Base-by-base conservation (phyloP, 2,797 vertebrate genomes). In the Apogon hyalosoma region DNA sequence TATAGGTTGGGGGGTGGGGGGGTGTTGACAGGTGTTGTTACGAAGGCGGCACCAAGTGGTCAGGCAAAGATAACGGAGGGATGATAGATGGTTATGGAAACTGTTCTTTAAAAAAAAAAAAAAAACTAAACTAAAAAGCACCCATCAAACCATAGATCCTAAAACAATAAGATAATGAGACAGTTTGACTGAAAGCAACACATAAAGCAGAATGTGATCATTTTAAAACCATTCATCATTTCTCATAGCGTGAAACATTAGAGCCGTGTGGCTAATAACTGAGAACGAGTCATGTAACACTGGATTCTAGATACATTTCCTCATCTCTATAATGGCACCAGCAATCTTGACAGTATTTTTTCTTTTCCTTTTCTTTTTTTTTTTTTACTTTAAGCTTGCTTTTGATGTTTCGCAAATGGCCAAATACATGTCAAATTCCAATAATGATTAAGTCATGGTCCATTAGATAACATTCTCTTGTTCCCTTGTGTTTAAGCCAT, bases 1-100 rank as follows among this genome's bases (percentile, higher is more conserved):
- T 3, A 11, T 33, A 24, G 7, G 6, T 11, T 40, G 11, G n/a
- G 14, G 13, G 51, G 7, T 24, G 4, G 15, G 4, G 19, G 4
- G 18, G 13, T n/a, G 7, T 52, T 70, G 48, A 60, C 39, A 53
- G 67, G 58, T 59, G 11, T 74, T 66, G 63, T 18, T 49, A 36
- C 46, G 58, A 72, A 14, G 66, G 63, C 6, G 11, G 41, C 58
- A 66, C 66, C 63, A 68, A 58, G 51, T 60, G 55, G 49, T 73
- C 45, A 55, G 31, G 31, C 46, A 21, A 18, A 39, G 53, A 45
- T 31, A 64, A 41, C 19, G n/a, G 58, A 16, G 39, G n/a, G 1
- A 50, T 39, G 3, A 52, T 13, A 40, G 13, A 64, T 66, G 5
- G 11, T 21, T 28, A 43, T 62, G 12, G 19, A 51, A 39, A 53